These are phyloP conservation scores for Papilio dardanus DNA, from an alignment of 1,140 invertebrate species.

Conservation along the genomic window DNA sequence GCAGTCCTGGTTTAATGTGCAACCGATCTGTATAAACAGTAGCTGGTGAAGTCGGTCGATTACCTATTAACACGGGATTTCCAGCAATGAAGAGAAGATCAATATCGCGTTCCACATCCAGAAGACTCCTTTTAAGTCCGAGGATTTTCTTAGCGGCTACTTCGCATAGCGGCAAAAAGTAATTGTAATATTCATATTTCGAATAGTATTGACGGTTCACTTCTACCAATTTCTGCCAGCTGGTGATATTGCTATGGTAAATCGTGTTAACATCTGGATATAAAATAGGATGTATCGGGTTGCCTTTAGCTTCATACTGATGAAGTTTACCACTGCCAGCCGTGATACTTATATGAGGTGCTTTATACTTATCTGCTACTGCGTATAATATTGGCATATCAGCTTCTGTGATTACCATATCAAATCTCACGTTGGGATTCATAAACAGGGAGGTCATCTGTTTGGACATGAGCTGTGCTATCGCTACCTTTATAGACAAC, in stretches of 20 bases:
- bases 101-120: slow-evolving; percentile 71
- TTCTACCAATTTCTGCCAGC: slow-evolving; percentile 66
- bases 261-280: slow-evolving; percentile 70
- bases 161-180: slow-evolving; percentile 66
- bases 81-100: slow-evolving; percentile 68
- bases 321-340: slow-evolving; percentile 66
- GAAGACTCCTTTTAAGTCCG: slow-evolving; percentile 58
- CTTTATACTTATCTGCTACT: slow-evolving; percentile 71
- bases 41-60: slow-evolving; percentile 72
- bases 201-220: slow-evolving; percentile 62
- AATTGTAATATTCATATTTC: slow-evolving; percentile 67
- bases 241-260: slow-evolving; percentile 59
- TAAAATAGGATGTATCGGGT: slow-evolving; percentile 64
- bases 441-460: slow-evolving; percentile 65
- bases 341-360: slow-evolving; percentile 70
- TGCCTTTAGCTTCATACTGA: slow-evolving; percentile 73
- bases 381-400: slow-evolving; percentile 73
- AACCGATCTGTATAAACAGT: slow-evolving; percentile 82
- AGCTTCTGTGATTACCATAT: slow-evolving; percentile 74
- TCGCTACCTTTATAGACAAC: slow-evolving; percentile 62
- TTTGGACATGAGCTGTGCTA: slow-evolving; percentile 70
- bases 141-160: slow-evolving; percentile 69
- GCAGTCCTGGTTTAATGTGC: slow-evolving; percentile 76
- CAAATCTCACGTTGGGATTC: slow-evolving; percentile 72
- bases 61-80: slow-evolving; percentile 65